Evolutionary conservation across 2,888 invertebrate species (phyloP).

Genomic region (Xylota sylvarum): DNA sequence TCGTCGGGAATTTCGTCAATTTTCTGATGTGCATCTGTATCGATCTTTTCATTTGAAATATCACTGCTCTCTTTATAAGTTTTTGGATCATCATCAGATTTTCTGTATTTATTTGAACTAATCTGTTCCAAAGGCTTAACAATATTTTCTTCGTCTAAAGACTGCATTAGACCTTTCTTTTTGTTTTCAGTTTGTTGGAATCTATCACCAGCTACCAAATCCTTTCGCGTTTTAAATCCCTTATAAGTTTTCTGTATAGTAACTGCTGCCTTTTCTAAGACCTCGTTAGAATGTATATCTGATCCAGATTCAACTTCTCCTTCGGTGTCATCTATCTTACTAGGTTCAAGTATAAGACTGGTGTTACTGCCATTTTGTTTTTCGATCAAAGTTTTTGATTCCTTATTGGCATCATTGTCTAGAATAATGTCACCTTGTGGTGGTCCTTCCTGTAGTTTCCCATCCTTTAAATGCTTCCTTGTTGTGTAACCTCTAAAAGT

Average conservation of each 20-base stretch:
- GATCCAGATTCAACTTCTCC: neutral
- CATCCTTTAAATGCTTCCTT: slow-evolving; percentile 33
- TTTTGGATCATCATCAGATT: too few species aligned
- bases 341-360: neutral
- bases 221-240: slow-evolving; percentile 6
- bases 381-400: neutral
- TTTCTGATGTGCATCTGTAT: too few species aligned
- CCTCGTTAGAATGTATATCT: neutral
- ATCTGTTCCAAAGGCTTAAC: too few species aligned
- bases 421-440: neutral
- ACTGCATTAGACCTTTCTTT: neutral
- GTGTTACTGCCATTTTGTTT: too few species aligned
- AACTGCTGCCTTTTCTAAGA: slow-evolving; percentile 2
- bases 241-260: slow-evolving; percentile 22
- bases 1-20: too few species aligned
- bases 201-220: neutral
- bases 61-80: too few species aligned
- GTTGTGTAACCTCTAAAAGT: slow-evolving; percentile 71
- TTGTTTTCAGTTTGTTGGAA: neutral
- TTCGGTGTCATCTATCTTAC: neutral
- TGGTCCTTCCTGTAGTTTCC: neutral
- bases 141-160: too few species aligned
- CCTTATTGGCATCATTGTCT: neutral
- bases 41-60: too few species aligned
- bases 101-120: too few species aligned